Percentiles rank a stretch among this genome's conserved stretches.
Evolutionary conservation across 2,888 invertebrate genomes (phyloP).

Genomic region (Ochropleura leucogaster): DNA sequence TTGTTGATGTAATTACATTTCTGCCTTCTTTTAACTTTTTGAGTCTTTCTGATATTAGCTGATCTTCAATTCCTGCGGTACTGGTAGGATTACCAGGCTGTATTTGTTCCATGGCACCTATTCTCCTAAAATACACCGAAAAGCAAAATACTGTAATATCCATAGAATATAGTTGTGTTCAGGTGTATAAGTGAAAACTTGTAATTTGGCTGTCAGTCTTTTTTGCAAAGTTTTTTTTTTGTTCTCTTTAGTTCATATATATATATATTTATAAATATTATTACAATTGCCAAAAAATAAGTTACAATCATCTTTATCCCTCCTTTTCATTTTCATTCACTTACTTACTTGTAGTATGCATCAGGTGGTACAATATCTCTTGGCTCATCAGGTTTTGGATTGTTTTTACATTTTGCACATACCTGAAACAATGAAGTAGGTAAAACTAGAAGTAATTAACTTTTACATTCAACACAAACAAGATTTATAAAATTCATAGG

Average conservation of each 20-base stretch:
- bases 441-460: not conserved
- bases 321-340: too few species aligned
- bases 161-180: too few species aligned
- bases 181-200: too few species aligned
- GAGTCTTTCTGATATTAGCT: conserved; percentile 92
- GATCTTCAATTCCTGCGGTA: conserved; percentile 88
- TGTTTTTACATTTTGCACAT: conserved; percentile 81
- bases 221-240: too few species aligned
- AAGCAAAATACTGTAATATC: too few species aligned
- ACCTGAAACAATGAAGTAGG: conserved; percentile 72
- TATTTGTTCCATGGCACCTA: conserved; percentile 47
- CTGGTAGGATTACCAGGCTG: conserved; percentile 8
- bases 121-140: conserved; percentile 59
- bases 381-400: conserved; percentile 62
- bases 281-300: not conserved
- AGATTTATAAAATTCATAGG: not conserved
- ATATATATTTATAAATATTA: too few species aligned
- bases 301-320: not conserved
- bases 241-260: too few species aligned
- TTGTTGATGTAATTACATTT: conserved; percentile 65
- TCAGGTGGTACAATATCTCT: conserved; percentile 85
- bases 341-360: conserved; percentile 90
- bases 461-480: not conserved
- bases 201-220: too few species aligned
- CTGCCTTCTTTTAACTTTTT: conserved; percentile 92